Evolutionary conservation across 2,797 vertebrate genomes (phyloP), one percentile per base, ranked within the genome.

Genomic region (Sebastes baramenuke): DNA sequence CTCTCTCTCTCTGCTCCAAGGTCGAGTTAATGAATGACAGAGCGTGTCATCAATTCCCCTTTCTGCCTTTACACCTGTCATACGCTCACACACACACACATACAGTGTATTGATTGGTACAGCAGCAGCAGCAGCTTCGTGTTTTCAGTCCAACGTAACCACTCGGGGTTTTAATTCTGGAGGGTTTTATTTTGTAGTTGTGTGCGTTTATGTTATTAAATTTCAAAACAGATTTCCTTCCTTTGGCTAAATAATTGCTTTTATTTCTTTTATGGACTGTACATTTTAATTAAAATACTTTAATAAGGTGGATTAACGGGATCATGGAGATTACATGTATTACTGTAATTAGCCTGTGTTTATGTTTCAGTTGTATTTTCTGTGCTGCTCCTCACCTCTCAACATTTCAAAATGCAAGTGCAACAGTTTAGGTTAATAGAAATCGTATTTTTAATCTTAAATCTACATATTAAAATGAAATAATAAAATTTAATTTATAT

Each of bases 11-110:
- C 27, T 67, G 62, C 66, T 75, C 34, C 79, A 87, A 88, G 86
- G 86, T 89, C 36, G 27, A 83, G 79, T 83, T 85, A 91, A 89
- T 86, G 85, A 89, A 89, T 83, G 83, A 90, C 87, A 80, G 69
- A 81, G 77, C 29, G 10, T 83, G 80, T 88, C 89, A 91, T 91
- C 78, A 83, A 86, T 85, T 88, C 65, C 72, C 75, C 20, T 80
- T 79, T 65, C 62, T 79, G 73, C 75, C 52, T 85, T 79, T 75
- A 80, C 77, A 81, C 70, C 75, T 81, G 75, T 81, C 81, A 61
- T 67, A 61, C 34, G 30, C 62, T 29, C 49, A 54, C 58, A 34
- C 60, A 59, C 49, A 75, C 68, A 49, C 42, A 67, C 20, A 22
- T 4, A 9, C 8, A 2, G 52, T 32, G 59, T 78, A 80, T 82